phyloP scores from a whole-genome alignment of 2,797 vertebrate genomes.

The Crypturellus tataupa region DNA sequence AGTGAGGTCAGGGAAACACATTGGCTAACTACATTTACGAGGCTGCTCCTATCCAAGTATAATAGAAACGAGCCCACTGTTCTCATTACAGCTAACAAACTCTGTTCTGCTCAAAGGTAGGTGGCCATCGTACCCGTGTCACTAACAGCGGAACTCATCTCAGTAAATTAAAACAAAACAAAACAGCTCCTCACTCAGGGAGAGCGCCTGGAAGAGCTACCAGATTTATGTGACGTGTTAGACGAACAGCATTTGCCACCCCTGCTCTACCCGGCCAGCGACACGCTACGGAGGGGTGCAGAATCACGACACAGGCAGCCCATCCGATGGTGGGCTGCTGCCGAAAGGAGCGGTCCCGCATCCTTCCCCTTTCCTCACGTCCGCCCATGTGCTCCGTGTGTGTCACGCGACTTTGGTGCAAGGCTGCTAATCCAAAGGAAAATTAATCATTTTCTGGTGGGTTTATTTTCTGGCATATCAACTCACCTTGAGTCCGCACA shows the following conservation, averaged over 20 bases:
- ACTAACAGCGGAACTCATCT: not conserved
- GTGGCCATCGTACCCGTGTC: not conserved
- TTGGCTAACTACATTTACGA: not conserved
- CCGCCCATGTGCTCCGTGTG: not conserved
- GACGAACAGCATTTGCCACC: not conserved
- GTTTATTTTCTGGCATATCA: not conserved
- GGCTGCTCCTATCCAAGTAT: not conserved
- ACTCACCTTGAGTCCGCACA: not conserved
- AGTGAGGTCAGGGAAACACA: not conserved
- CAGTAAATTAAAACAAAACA: not conserved
- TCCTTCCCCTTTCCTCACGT: not conserved
- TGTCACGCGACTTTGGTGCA: not conserved
- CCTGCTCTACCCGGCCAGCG: not conserved
- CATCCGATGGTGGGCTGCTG: not conserved
- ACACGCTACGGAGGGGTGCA: not conserved
- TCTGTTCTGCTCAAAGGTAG: not conserved
- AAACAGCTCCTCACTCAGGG: not conserved
- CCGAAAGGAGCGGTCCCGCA: not conserved
- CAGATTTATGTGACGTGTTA: not conserved
- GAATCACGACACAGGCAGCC: rapidly evolving
- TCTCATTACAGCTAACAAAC: not conserved
- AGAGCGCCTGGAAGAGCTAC: not conserved
- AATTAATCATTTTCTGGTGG: not conserved
- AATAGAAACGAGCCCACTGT: rapidly evolving
- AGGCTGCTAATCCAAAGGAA: not conserved